Evolutionary conservation across 2,797 vertebrate genomes (phyloP).

Genomic region (Pitangus sulphuratus): DNA sequence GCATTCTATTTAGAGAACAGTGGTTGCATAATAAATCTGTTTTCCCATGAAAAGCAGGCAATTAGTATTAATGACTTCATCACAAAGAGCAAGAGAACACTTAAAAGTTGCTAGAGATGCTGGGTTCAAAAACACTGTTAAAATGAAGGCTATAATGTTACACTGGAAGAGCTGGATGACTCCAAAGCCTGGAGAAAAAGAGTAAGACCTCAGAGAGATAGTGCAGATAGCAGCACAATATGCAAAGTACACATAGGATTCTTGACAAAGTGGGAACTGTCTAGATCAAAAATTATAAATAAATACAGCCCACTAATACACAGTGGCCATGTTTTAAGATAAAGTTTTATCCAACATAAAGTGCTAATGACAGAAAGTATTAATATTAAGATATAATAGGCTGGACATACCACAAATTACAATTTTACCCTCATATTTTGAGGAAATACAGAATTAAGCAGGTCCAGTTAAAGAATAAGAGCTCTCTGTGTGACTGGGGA

Average conservation of each 20-base stretch:
- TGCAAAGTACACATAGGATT: not conserved
- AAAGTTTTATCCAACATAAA: not conserved
- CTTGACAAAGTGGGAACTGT: not conserved
- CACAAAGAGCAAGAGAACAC: not conserved
- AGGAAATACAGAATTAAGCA: not conserved
- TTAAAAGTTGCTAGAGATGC: not conserved
- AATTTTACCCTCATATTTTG: not conserved
- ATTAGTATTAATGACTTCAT: slow-evolving; percentile 57
- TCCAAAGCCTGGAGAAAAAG: not conserved
- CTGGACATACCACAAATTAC: rapidly evolving
- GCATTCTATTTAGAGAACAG: slow-evolving; percentile 62
- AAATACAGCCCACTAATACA: not conserved
- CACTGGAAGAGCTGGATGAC: not conserved
- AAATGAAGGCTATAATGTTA: not conserved
- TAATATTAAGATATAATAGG: not conserved
- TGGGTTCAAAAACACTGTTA: not conserved
- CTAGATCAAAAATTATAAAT: not conserved
- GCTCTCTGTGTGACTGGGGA: not conserved
- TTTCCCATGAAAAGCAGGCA: slow-evolving; percentile 61
- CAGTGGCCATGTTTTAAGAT: not conserved
- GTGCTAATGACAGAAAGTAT: not conserved
- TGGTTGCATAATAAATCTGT: slow-evolving; percentile 56
- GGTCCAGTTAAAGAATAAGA: not conserved
- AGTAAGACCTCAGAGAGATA: not conserved
- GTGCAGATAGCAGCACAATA: not conserved